These are phyloP conservation scores for Corydoras maculifer DNA, from an alignment of 2,113 vertebrate species.

Conservation along the genomic window DNA sequence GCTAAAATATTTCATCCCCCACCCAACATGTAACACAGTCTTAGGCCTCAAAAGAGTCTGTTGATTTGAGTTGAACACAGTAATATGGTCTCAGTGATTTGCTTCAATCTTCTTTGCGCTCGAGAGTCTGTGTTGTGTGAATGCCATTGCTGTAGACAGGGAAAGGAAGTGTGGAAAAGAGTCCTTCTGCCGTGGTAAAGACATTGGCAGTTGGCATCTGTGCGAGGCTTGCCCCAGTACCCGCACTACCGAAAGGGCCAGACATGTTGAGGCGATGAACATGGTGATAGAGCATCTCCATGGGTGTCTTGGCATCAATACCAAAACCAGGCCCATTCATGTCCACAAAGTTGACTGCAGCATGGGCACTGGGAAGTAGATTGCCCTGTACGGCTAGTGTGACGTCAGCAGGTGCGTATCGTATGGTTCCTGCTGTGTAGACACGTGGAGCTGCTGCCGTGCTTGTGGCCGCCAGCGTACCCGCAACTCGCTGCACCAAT, in stretches of 20 bases:
- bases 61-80: slow-evolving; percentile 75
- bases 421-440: slow-evolving; percentile 98
- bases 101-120: slow-evolving; percentile 94
- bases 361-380: slow-evolving; percentile 85
- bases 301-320: slow-evolving; percentile 98
- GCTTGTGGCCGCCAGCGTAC: slow-evolving; percentile 82
- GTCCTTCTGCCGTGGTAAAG: slow-evolving; percentile 95
- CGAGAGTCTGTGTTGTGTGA: slow-evolving; percentile 91
- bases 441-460: slow-evolving; percentile 85
- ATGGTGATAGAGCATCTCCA: slow-evolving; percentile 99
- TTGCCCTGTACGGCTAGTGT: slow-evolving; percentile 95
- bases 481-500: slow-evolving; percentile 89
- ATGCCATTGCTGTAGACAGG: slow-evolving; percentile 98
- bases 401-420: slow-evolving; percentile 95
- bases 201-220: slow-evolving; percentile 92
- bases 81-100: slow-evolving; percentile 70
- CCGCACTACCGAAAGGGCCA: slow-evolving; percentile 80
- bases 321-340: slow-evolving; percentile 85
- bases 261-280: slow-evolving; percentile 98
- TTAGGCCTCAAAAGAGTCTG: slow-evolving; percentile 70
- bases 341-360: slow-evolving; percentile 92
- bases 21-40: slow-evolving; percentile 79
- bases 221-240: slow-evolving; percentile 79
- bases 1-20: slow-evolving; percentile 80
- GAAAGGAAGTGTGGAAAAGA: slow-evolving; percentile 96